These are phyloP conservation scores for Ceratotherium simum DNA, from an alignment of 2,113 vertebrate species.

Conservation along the genomic window DNA sequence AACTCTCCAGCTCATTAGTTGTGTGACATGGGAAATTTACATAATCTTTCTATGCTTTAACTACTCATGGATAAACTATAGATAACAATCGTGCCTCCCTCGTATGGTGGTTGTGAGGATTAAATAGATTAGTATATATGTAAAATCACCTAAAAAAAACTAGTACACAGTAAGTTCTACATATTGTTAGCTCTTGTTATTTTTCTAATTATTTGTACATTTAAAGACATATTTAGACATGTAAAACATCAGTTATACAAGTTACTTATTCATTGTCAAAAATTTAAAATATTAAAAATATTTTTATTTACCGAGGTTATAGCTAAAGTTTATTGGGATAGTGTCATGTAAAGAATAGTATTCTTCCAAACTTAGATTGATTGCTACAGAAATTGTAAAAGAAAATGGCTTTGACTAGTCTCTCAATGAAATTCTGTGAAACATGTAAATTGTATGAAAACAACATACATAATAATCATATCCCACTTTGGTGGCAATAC, in stretches of 20 bases:
- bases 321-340: neutral
- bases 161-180: neutral
- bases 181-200: neutral
- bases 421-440: neutral
- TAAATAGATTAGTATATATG: neutral
- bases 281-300: neutral
- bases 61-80: neutral
- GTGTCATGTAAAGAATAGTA: neutral
- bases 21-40: neutral
- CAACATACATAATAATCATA: neutral
- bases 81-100: neutral
- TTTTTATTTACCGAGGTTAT: neutral
- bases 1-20: neutral
- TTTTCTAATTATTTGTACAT: neutral
- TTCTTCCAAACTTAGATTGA: neutral
- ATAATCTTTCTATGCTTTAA: neutral
- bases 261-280: neutral
- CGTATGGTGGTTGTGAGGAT: neutral
- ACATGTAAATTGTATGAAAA: neutral
- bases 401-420: neutral
- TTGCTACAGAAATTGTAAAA: neutral
- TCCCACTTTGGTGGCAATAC: neutral
- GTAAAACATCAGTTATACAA: neutral
- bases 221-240: neutral
- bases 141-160: neutral